Evolutionary conservation across 2,113 vertebrate genomes (phyloP), one percentile per base, ranked within the genome.

Genomic region (Boulengeromyrus knoepffleri): DNA sequence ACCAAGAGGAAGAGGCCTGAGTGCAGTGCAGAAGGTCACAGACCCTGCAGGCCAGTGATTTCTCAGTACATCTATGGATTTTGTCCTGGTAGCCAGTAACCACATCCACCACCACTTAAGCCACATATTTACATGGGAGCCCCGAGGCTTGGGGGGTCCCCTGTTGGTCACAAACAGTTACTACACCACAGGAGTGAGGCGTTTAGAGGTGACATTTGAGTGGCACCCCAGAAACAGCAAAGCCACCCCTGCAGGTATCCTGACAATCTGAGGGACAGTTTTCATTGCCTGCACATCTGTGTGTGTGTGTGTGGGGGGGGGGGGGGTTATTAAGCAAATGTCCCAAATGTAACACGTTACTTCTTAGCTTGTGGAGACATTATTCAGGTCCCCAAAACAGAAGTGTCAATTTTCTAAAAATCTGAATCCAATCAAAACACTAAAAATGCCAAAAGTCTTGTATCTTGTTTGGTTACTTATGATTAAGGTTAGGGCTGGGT

Each of bases 91-190:
- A n/a, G 2, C 24, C 7, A n/a, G 58, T 9, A 10, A 62, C 24
- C 8, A n/a, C 24, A n/a, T n/a, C 24, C 24, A 62, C 31, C 58
- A 62, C 24, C 58, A n/a, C 58, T 27, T 27, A n/a, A 62, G 58
- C 58, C 24, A 27, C 21, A 9, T 24, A 8, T n/a, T n/a, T 27
- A 24, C 56, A 62, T 53, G 52, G 17, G 52, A 19, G 17, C 5
- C 17, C 52, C 2, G 52, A 53, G 52, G 52, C 19, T 19, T 53
- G 52, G 17, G 1, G 58, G 58, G 58, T n/a, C 24, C 9, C 58
- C n/a, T 27, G 58, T 27, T 66, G 58, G 24, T n/a, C n/a, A 66
- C 24, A 66, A 24, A 1, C 90, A 93, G 92, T 92, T 50, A 85
- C 91, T 92, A 90, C 90, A 85, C 90, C 89, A 46, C 70, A 2